Evolutionary conservation across 1,140 invertebrate genomes (phyloP), one percentile per base, ranked within the genome.

Genomic region (Branchinecta lindahli): DNA sequence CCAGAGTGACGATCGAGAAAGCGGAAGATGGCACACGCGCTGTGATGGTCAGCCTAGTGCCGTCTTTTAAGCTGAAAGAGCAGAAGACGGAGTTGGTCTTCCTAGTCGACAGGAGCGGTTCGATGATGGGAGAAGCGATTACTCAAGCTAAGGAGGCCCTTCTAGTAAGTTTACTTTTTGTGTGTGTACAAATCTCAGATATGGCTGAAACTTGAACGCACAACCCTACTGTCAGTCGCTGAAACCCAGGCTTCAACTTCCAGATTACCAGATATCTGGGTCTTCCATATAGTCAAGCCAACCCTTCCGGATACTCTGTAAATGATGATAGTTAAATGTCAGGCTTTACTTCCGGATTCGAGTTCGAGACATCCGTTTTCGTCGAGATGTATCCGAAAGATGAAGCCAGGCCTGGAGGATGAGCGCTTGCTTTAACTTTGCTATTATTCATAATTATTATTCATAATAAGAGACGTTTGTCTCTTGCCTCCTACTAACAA

Each of bases 41-140:
- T 3, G 45, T 73, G 33, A 74, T 75, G 75, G 45, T 75, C 2
- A 74, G 74, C 71, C 67, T 76, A 4, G 73, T 76, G 18, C 75
- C 75, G 44, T 74, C 71, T 44, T 74, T 75, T 20, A 73, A 74
- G 45, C 66, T 75, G 68, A 71, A 73, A 21, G 74, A 75, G 44
- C 75, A 74, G 52, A 76, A 74, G 66, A 75, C 73, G 8, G 77
- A 78, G 52, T 47, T 78, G 4, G 73, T 78, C 21, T 77, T 78
- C 68, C 69, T 78, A 0, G 69, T 78, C 21, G 77, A 78, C 72
- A 70, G 77, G 10, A 76, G 75, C 45, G 78, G 76, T 33, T 77
- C 77, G n/a, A 79, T 79, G 76, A 45, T n/a, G 15, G 76, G 77
- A 10, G 8, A 67, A 44, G 74, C 73, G 46, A 79, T 79, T 12